These are phyloP conservation scores for Candidula unifasciata DNA, from an alignment of 2,888 invertebrate genomes.

Conservation along the genomic window DNA sequence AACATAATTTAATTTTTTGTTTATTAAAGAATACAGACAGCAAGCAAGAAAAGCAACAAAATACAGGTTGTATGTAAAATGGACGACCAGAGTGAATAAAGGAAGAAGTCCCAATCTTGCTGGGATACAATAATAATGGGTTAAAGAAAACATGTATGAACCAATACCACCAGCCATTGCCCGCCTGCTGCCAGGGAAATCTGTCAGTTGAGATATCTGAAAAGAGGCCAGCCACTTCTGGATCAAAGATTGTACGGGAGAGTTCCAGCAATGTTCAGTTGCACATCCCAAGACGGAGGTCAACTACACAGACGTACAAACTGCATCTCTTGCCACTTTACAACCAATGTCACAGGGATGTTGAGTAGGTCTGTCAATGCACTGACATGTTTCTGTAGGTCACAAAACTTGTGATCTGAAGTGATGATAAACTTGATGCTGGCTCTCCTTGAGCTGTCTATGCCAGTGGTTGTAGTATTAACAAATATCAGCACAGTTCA, in stretches of 20 bases:
- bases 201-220: neutral
- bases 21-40: too few species aligned
- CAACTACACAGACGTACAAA: too few species aligned
- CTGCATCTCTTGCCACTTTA: neutral
- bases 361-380: too few species aligned
- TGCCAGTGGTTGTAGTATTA: too few species aligned
- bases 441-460: too few species aligned
- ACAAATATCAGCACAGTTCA: too few species aligned
- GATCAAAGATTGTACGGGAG: neutral
- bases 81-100: neutral
- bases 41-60: too few species aligned
- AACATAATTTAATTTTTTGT: too few species aligned
- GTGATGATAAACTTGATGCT: too few species aligned
- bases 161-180: constrained; percentile 48
- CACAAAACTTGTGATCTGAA: too few species aligned
- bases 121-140: constrained; percentile 4
- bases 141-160: constrained; percentile 20
- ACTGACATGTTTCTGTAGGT: too few species aligned
- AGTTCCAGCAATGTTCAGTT: neutral
- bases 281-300: neutral
- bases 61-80: too few species aligned
- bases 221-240: constrained; percentile 9
- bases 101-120: neutral
- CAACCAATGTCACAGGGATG: neutral
- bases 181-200: constrained; percentile 7